phyloP scores from a whole-genome alignment of 2,797 vertebrate genomes.

The Helostoma temminkii region DNA sequence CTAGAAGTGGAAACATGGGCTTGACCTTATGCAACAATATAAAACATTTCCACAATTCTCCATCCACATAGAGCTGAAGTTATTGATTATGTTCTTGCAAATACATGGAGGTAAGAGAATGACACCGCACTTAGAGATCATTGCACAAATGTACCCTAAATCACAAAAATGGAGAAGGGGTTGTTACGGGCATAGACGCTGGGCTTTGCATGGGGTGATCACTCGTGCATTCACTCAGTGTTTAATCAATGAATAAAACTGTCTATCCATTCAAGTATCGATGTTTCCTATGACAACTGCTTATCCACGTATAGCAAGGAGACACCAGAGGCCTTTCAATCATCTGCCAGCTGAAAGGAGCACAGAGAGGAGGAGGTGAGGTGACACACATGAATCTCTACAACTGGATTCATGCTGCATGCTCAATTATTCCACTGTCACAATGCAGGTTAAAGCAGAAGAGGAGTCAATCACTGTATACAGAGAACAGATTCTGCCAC shows the following conservation, averaged over 20 bases:
- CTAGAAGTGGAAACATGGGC: constrained; percentile 52
- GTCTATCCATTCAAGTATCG: constrained; percentile 83
- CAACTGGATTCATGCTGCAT: constrained; percentile 62
- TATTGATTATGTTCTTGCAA: constrained; percentile 76
- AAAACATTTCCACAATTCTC: constrained; percentile 55
- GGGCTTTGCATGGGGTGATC: constrained; percentile 62
- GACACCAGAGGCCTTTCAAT: constrained; percentile 79
- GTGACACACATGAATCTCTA: constrained; percentile 64
- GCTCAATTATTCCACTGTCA: constrained; percentile 68
- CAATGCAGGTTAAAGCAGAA: constrained; percentile 48
- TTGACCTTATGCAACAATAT: constrained; percentile 71
- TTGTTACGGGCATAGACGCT: constrained; percentile 52
- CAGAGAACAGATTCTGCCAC: constrained; percentile 33
- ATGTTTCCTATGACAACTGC: constrained; percentile 82
- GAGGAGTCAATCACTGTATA: constrained; percentile 63
- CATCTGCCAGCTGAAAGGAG: constrained; percentile 65
- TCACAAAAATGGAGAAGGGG: constrained; percentile 73
- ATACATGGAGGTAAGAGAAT: constrained; percentile 69
- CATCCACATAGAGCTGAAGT: constrained; percentile 50
- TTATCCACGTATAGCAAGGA: constrained; percentile 77
- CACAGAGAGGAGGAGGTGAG: constrained; percentile 50
- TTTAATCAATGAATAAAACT: constrained; percentile 86
- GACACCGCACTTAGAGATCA: constrained; percentile 79
- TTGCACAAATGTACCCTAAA: constrained; percentile 81
- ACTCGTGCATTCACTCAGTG: constrained; percentile 78